Evolutionary conservation across 1,140 invertebrate genomes (phyloP), one percentile per base, ranked within the genome.

Genomic region (Pygmarrhopalites habei): DNA sequence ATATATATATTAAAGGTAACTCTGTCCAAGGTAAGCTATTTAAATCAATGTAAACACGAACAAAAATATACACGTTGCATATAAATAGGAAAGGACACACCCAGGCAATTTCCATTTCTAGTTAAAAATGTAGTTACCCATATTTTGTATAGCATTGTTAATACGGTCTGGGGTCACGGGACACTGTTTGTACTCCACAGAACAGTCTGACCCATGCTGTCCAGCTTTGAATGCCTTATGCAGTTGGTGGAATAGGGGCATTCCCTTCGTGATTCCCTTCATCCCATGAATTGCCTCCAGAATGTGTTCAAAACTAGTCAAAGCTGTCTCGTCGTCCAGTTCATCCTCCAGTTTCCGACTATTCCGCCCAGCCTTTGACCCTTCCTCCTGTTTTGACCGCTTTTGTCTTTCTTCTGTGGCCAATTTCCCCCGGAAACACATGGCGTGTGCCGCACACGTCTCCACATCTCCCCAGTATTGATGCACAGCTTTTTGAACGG

Each of bases 241-340:
- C 14, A 66, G 43, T 2, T 57, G 17, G 7, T 55, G 41, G 28
- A 66, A 57, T 10, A 52, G 28, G 17, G 58, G 64, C 3, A 56
- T 35, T 14, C 61, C 35, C 41, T 21, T 28, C 3, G 58, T 60
- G n/a, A 44, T 55, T 7, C 49, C 52, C 1, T 57, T 32, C 12
- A 62, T 58, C 15, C 59, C 64, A 17, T 61, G 19, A 2, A 62
- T 2, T 1, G 64, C 59, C 26, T 66, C 64, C 14, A 66, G 52
- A 15, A 66, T 23, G n/a, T 66, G 64, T 2, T 66, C 64, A 44
- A 66, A 49, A 0, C 49, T 66, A 12, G 64, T 43, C 19, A 62
- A 26, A 21, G 62, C 25, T 0, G 19, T 7, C 5, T 60, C 49
- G 5, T 65, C 63, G 19, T 14, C 29, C 25, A 7, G 10, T 23